Base-by-base conservation (phyloP, 1,140 invertebrate species). In the Pachypsylla venusta region DNA sequence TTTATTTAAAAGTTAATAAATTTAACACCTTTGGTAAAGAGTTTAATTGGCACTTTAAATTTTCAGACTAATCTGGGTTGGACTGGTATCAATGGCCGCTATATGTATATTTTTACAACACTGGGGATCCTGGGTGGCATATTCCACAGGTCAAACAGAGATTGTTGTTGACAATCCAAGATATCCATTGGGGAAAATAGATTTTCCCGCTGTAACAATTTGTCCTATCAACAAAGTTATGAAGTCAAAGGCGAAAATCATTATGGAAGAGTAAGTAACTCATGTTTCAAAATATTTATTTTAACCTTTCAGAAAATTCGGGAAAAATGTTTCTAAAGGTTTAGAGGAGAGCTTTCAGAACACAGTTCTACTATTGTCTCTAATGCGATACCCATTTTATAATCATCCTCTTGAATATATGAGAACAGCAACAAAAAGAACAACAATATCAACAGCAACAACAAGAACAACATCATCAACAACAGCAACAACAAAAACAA, bases 151-250 rank as follows among this genome's bases (percentile, higher is more conserved):
- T 4, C 42, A 48, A 22, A 48, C 42, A 4, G 42, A 48, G n/a
- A 48, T 48, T 19, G 42, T 48, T 3, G 58, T 59, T 2, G 58
- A 59, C 25, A 59, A 59, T 25, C 58, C 58, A 2, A 42, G 14
- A 16, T 59, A 59, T 28, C 19, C 30, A n/a, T 27, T 59, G 14
- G 42, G 53, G 20, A 59, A 59, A 14, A 40, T 40, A 25, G 58
- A 59, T 40, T 67, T 67, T 54, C 66, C 66, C 2, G 62, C 62
- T 14, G 60, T 67, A 20, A 67, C 66, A 2, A 55, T 67, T 7
- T 67, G 66, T 56, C 59, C 58, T 42, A 53, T 56, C 27, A 62
- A 64, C 54, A 65, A 63, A 26, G 65, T 66, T 22, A 58, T 60
- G 39, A 58, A 56, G 25, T 16, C 26, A 4, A 48, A 48, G 22